Evolutionary conservation across 2,113 vertebrate species (phyloP), one percentile per base, ranked within the genome.

Genomic region (Gopherus evgoodei): DNA sequence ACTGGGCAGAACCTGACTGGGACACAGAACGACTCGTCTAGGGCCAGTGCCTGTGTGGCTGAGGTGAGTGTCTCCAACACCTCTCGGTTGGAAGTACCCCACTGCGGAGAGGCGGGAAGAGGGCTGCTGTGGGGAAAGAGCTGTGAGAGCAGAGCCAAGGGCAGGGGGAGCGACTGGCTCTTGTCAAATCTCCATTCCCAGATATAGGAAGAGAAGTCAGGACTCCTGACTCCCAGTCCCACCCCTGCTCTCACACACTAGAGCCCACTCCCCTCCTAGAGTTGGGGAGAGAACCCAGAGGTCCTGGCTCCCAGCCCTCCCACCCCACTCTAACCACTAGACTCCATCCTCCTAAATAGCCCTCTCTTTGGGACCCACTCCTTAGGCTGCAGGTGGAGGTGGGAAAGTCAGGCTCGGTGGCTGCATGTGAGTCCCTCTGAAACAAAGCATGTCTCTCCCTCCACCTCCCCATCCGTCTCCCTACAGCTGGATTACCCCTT

Each of bases 401-500:
- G n/a, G 69, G 35, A 38, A 38, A 17, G 35, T 11, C 13, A 6
- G 57, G 59, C 11, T 62, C 29, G 27, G 29, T 62, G 59, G 12
- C 12, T 21, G 65, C 8, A 10, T 22, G 35, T 2, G 19, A 38
- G n/a, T 21, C 2, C 17, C 65, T 38, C 35, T 72, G 14, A 19
- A 35, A 72, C n/a, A 62, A 56, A 31, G 25, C 21, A 50, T 49
- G n/a, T 52, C 89, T 38, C 47, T 79, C 75, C 59, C 42, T 92
- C 57, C 93, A 12, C 81, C 50, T 8, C 83, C 27, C 21, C 72
- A 17, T 86, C 69, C 91, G 54, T 97, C 56, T 87, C 44, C 91
- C 81, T 81, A 52, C 42, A 95, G 96, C 47, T 83, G 62, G 82
- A 65, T 83, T 99, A 99, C 86, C 99, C 99, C 14, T 91, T 98